Evolutionary conservation across 2,113 vertebrate species (phyloP).

Genomic region (Psettodes erumei): DNA sequence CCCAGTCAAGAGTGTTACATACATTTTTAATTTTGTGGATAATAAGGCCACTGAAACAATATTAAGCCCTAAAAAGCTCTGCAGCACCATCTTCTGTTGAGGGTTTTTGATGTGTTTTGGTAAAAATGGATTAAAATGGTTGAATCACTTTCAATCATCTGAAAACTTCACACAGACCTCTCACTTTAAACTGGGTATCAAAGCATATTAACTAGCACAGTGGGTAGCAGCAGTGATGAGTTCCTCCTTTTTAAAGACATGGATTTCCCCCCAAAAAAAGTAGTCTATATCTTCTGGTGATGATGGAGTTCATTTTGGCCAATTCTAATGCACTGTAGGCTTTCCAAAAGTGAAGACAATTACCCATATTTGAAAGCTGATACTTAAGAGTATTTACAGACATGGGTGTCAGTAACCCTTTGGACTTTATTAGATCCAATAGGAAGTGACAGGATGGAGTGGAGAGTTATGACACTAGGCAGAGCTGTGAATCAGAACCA

Average conservation of each 20-base stretch:
- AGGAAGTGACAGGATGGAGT: constrained; percentile 39
- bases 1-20: not conserved
- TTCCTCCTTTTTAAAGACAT: not conserved
- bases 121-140: not conserved
- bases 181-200: not conserved
- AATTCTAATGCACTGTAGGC: not conserved
- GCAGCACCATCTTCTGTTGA: not conserved
- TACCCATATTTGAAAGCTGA: not conserved
- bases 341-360: not conserved
- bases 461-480: constrained; percentile 40
- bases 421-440: constrained; percentile 45
- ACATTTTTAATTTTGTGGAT: constrained; percentile 4
- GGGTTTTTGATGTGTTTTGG: not conserved
- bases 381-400: constrained; percentile 33
- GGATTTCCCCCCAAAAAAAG: not conserved
- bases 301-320: not conserved
- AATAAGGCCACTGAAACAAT: not conserved
- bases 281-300: not conserved
- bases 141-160: not conserved
- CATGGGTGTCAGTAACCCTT: constrained; percentile 22
- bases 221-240: not conserved
- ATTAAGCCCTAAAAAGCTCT: not conserved
- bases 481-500: constrained; percentile 41
- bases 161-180: too few species aligned
- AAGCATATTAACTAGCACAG: not conserved